A percentile compares a stretch with the other conserved stretches of the same genome.
phyloP scores from a whole-genome alignment of 2,888 invertebrate species.

The Protonemura montana region DNA sequence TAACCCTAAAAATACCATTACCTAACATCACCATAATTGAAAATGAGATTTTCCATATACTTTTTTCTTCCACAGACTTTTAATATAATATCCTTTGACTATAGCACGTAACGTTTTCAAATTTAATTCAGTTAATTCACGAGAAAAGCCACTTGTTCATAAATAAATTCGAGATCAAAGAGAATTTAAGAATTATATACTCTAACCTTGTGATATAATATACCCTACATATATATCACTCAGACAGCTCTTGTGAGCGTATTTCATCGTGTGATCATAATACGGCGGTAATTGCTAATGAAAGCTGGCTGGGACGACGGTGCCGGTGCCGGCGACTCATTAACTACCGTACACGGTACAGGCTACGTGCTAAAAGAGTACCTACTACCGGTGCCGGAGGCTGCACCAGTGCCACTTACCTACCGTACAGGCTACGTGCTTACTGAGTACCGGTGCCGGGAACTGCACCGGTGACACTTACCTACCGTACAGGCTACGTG shows the following conservation, averaged over 20 bases:
- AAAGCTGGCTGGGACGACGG: background rate
- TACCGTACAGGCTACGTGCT: too few relatives aligned
- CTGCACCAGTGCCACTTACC: too few relatives aligned
- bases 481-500: too few relatives aligned
- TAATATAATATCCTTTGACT: conserved; percentile 29
- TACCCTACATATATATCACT: conserved; percentile 9
- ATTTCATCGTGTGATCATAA: conserved; percentile 39
- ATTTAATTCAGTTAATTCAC: conserved; percentile 31
- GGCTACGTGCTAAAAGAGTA: too few relatives aligned
- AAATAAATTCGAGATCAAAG: conserved; percentile 32
- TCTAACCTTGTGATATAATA: background rate
- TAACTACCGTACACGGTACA: background rate
- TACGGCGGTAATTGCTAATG: conserved; percentile 44
- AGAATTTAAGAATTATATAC: conserved; percentile 32
- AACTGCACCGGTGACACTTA: too few relatives aligned
- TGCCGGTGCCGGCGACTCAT: background rate
- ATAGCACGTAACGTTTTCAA: conserved; percentile 35
- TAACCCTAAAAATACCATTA: conserved; percentile 10
- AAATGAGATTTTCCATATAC: conserved; percentile 1
- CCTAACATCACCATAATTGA: conserved; percentile 24
- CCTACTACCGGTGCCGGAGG: too few relatives aligned
- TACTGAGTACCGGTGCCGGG: too few relatives aligned
- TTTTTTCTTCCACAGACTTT: conserved; percentile 25
- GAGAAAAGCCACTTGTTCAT: conserved; percentile 19
- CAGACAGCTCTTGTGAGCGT: conserved; percentile 39